Evolutionary conservation across 2,888 invertebrate species (phyloP), one percentile per base, ranked within the genome.

Genomic region (Gastrophysa polygoni): DNA sequence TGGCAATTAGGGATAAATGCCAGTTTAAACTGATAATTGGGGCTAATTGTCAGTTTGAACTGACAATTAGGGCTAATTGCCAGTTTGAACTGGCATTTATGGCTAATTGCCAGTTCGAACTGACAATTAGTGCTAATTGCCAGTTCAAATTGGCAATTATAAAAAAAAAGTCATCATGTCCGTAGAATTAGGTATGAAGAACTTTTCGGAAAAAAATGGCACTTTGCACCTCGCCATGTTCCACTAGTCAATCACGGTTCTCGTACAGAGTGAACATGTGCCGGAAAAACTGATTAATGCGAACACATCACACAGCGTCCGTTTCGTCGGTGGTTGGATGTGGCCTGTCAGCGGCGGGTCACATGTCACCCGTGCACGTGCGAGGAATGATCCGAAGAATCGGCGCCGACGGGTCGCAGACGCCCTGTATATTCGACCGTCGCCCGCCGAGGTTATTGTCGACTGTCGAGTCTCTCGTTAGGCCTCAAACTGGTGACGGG

Each of bases 341-440:
- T 51, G 64, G 67, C 62, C 48, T 20, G 55, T 56, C 55, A 24
- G 24, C 24, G 46, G 8, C 14, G 61, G 61, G 66, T 66, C 64
- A 66, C 66, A 64, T 70, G 71, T 71, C 71, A 73, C 71, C 38
- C 66, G 69, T 72, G 69, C 68, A 70, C 71, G 68, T 75, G 73
- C 72, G 71, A 76, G 77, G 77, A 78, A 78, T 78, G 77, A 74
- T 77, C 73, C 73, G 77, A 76, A 75, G 71, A 74, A 68, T 70
- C 71, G 68, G 68, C 69, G 63, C 57, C 50, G 61, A 68, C 59
- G 68, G 71, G 65, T 67, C 67, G 62, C 61, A 64, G 65, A 63
- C 65, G 66, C 65, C 63, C 58, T 61, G 49, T 65, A 61, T 55
- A 55, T 57, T 64, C 69, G 65, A 62, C 59, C 64, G 60, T 68